Percentiles rank a stretch among this genome's conserved stretches.
These are phyloP conservation scores for Odontamblyopus rebecca DNA, from an alignment of 2,797 vertebrate genomes.

Conservation along the genomic window DNA sequence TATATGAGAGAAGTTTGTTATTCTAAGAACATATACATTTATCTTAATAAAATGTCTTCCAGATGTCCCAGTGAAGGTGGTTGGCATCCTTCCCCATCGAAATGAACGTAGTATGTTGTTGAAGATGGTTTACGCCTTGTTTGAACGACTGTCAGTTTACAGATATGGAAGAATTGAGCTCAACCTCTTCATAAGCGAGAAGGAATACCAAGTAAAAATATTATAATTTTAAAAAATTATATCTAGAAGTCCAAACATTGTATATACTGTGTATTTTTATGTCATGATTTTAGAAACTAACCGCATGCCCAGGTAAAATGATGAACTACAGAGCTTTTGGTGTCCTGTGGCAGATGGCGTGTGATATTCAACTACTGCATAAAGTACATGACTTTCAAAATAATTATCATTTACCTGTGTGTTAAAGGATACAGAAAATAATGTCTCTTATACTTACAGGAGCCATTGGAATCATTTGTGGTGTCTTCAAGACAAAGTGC, in stretches of 20 bases:
- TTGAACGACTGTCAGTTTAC: conserved; percentile 84
- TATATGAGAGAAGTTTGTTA: not conserved
- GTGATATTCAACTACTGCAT: conserved; percentile 87
- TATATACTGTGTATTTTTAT: conserved; percentile 12
- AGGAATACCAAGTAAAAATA: conserved; percentile 82
- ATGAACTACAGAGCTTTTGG: conserved; percentile 80
- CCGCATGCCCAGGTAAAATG: conserved; percentile 69
- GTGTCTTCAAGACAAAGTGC: conserved; percentile 54
- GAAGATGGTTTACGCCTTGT: conserved; percentile 84
- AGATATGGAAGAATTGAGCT: conserved; percentile 89
- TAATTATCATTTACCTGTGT: not conserved
- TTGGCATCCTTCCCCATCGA: conserved; percentile 81
- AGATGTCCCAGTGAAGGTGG: conserved; percentile 87
- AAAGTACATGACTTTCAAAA: conserved; percentile 70
- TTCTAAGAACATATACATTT: not conserved
- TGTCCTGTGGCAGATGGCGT: conserved; percentile 87
- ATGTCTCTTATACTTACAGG: conserved; percentile 68
- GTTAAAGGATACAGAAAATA: not conserved
- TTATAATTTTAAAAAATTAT: not conserved
- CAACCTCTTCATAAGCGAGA: conserved; percentile 88
- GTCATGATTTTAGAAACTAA: conserved; percentile 76
- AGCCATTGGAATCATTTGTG: conserved; percentile 85
- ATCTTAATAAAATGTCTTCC: conserved; percentile 16
- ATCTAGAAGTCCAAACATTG: not conserved
- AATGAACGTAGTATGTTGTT: conserved; percentile 81